phyloP scores from a whole-genome alignment of 2,797 vertebrate species.

The Mormyrops boulengeri region DNA sequence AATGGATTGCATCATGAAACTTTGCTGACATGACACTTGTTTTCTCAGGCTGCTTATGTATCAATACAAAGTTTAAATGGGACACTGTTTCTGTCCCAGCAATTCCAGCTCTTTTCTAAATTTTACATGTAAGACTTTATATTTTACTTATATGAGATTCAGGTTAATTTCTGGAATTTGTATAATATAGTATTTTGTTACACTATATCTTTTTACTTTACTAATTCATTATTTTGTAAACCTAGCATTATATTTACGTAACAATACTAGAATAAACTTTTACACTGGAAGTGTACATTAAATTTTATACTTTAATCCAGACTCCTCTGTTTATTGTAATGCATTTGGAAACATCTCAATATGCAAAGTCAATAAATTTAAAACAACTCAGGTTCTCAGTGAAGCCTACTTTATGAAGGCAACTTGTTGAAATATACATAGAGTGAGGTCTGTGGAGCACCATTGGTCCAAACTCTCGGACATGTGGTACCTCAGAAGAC shows the following conservation, averaged over 20 bases:
- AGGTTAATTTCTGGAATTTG: neutral
- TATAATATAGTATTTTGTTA: neutral
- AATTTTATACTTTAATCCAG: neutral
- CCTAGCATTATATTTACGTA: neutral
- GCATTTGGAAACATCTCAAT: neutral
- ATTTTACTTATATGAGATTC: neutral
- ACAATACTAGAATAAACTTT: neutral
- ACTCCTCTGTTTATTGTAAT: slow-evolving; percentile 7
- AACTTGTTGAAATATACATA: slow-evolving; percentile 11
- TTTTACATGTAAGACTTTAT: neutral
- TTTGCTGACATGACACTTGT: neutral
- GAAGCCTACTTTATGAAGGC: neutral
- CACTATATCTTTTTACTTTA: neutral
- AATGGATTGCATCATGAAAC: neutral
- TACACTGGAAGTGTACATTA: neutral
- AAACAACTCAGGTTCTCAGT: neutral
- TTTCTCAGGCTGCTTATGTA: neutral
- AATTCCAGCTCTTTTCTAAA: neutral
- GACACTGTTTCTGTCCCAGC: neutral
- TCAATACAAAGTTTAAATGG: neutral
- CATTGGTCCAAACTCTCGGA: neutral
- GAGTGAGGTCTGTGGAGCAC: slow-evolving; percentile 14
- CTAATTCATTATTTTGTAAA: neutral
- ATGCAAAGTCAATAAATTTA: slow-evolving; percentile 5
- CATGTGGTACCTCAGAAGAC: slow-evolving; percentile 38